These are phyloP conservation scores for Triplophysa yarkandensis DNA, from an alignment of 2,797 vertebrate genomes.

Conservation along the genomic window DNA sequence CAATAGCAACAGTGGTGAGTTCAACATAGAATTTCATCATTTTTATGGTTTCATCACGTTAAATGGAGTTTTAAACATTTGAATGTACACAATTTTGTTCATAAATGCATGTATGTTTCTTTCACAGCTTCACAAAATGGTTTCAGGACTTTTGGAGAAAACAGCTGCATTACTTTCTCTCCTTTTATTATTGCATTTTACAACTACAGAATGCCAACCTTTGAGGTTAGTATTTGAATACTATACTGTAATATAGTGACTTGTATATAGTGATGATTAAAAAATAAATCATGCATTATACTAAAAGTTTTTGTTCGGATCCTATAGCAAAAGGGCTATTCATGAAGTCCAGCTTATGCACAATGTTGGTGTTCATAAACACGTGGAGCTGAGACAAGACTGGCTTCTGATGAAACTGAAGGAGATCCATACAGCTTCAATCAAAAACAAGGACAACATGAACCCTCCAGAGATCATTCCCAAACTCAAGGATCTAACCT, in stretches of 20 bases:
- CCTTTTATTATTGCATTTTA: constrained; percentile 72
- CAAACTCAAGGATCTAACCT: constrained; percentile 59
- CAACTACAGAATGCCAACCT: constrained; percentile 74
- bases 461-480: constrained; percentile 64
- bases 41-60: not conserved
- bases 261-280: no score
- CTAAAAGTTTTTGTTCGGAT: not conserved
- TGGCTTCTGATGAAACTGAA: constrained; percentile 87
- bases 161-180: constrained; percentile 70
- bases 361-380: constrained; percentile 80
- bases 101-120: constrained; percentile 38
- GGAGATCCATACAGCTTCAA: constrained; percentile 76
- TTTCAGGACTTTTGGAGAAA: constrained; percentile 65
- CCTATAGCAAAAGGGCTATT: constrained; percentile 83
- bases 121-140: constrained; percentile 73
- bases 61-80: no score
- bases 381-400: constrained; percentile 80
- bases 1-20: constrained; percentile 41
- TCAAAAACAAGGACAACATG: constrained; percentile 58
- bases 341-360: constrained; percentile 96
- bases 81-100: no score
- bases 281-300: not conserved
- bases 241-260: no score
- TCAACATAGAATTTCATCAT: not conserved
- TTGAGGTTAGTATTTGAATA: constrained; percentile 71